Evolutionary conservation across 2,888 invertebrate species (phyloP), one percentile per base, ranked within the genome.

Genomic region (Neoscelio sp.): DNA sequence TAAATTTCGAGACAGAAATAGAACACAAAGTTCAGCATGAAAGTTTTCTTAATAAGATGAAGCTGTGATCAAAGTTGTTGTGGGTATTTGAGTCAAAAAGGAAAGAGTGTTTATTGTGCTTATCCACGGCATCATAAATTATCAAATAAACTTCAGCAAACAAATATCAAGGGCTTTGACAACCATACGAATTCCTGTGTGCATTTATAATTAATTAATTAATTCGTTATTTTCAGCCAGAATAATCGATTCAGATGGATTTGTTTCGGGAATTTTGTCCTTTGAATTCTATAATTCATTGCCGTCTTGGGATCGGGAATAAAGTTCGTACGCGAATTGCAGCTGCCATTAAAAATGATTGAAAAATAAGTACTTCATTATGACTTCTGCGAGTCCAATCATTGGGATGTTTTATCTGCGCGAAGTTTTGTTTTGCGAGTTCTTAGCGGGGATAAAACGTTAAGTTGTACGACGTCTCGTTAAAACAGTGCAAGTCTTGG

Each of bases 381-480:
- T 46, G 64, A 73, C 46, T 73, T 64, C 0, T 6, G 44, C 38
- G 28, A 67, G 17, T 50, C 28, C 30, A 48, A 75, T 67, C 65
- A 75, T 75, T 75, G 52, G 42, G 48, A 44, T 52, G 52, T 75
- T 75, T 67, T 75, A 75, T 75, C 74, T 44, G 10, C 5, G 15
- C 3, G 30, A 75, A 40, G 58, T 75, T 75, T 75, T 67, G 48
- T 67, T 60, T 42, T 50, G 17, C 10, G 30, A 67, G 48, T 58
- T 58, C 44, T 67, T 52, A 50, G 67, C 26, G 44, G 60, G 17
- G 60, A 67, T 67, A 60, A 75, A 75, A 75, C 67, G 74, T 75
- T 75, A 75, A 75, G 67, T 75, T 67, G 67, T 50, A 60, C 74
- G 74, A 75, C 67, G 67, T 75, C 74, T 75, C 65, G 74, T 75